Evolutionary conservation across 2,888 invertebrate species (phyloP), one percentile per base, ranked within the genome.

Genomic region (Hypsopygia costalis): DNA sequence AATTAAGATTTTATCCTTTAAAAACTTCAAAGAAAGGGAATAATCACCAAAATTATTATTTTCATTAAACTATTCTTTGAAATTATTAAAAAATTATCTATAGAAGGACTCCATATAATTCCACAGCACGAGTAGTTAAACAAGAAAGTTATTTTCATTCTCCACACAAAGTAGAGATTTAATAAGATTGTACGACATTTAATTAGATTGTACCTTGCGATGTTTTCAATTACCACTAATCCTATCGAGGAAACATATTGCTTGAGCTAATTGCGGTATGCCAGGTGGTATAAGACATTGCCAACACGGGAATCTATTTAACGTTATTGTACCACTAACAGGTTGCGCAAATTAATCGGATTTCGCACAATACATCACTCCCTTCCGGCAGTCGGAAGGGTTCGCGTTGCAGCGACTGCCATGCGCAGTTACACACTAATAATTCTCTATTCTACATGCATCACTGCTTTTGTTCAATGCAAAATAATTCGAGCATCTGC

Each of bases 321-420:
- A 65, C 69, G 67, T 69, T 72, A 75, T 77, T 78, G 79, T 78
- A 62, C 57, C 55, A 59, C 66, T 70, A 76, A 69, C 73, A 74
- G 71, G 71, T 61, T 70, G 65, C 66, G 62, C 65, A 69, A 76
- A 30, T 11, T 33, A 39, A 39, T 37, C 39, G 33, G 39, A 33
- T 39, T 33, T 33, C 32, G 33, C 27, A 20, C 39, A 33, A 36
- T 33, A 33, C 33, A 39, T 39, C 33, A 37, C 36, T 21, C 52
- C 25, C 58, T 61, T 65, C 62, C 65, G 67, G 51, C 58, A 42
- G 59, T 53, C 66, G 68, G 70, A 69, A 71, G 59, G 55, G 57
- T 51, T 51, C 55, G 49, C 50, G 48, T 52, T 47, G 55, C 59
- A 55, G 54, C 57, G 58, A 54, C 49, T 46, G 50, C 47, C 47